Conservation (phyloP, 2,797 vertebrate species). For the Myiotriccus ornatus region DNA sequence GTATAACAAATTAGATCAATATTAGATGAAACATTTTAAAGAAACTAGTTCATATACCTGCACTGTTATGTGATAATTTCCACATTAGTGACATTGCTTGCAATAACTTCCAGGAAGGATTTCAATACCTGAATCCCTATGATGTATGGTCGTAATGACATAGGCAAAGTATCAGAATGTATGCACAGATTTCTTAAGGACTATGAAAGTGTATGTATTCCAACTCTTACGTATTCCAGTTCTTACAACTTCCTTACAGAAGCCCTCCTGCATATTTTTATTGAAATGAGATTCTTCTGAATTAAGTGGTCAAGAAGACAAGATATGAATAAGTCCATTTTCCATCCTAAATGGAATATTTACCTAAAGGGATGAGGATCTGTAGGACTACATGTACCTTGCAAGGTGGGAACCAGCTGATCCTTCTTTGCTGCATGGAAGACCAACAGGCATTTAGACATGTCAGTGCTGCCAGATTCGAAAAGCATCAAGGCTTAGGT, state of each 20-base stretch:
- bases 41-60: neutral
- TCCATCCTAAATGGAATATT: neutral
- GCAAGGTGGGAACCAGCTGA: neutral
- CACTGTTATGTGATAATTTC: neutral
- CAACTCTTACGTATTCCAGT: neutral
- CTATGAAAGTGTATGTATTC: neutral
- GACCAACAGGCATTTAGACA: neutral
- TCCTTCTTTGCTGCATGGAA: neutral
- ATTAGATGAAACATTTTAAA: neutral
- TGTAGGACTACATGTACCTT: neutral
- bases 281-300: neutral
- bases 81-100: neutral
- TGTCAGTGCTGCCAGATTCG: neutral
- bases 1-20: neutral
- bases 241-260: neutral
- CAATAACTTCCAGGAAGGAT: neutral
- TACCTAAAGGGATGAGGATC: neutral
- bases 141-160: neutral
- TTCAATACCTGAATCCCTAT: neutral
- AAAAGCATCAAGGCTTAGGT: neutral
- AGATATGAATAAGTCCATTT: neutral
- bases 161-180: neutral
- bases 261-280: neutral
- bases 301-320: neutral
- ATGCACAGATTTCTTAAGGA: rapidly evolving